Conservation (phyloP, 2,888 invertebrate genomes). For the Pseudeuparius sepicola region DNA sequence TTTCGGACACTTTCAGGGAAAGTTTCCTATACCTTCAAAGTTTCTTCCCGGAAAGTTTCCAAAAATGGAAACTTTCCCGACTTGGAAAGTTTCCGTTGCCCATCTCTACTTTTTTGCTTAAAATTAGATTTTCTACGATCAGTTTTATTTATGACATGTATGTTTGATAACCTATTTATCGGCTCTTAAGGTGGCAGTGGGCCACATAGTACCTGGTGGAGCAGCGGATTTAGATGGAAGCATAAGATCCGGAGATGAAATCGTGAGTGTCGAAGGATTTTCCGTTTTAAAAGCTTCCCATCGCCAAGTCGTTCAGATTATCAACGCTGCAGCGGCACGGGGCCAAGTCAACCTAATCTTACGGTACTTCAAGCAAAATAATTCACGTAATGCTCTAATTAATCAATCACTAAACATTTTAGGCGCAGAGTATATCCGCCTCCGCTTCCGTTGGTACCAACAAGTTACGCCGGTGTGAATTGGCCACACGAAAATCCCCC, state of each 20-base stretch:
- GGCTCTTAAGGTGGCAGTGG: constrained; percentile 68
- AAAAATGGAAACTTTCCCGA: no score
- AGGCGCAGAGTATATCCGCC: constrained; percentile 40
- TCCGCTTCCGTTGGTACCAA: constrained; percentile 26
- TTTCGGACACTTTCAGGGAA: no score
- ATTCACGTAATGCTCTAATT: no score
- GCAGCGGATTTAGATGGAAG: constrained; percentile 88
- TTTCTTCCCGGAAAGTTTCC: no score
- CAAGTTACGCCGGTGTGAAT: constrained; percentile 13
- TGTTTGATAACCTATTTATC: no score
- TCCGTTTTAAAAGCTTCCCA: constrained; percentile 69
- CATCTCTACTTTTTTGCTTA: no score
- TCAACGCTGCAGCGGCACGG: constrained; percentile 78
- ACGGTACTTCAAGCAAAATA: no score
- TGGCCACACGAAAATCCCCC: constrained; percentile 27
- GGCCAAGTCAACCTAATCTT: constrained; percentile 73
- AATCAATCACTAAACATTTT: no score
- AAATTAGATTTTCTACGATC: neutral
- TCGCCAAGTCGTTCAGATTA: constrained; percentile 84
- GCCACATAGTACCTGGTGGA: constrained; percentile 93
- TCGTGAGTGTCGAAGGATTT: constrained; percentile 82
- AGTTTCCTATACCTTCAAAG: no score
- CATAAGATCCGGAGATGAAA: constrained; percentile 85
- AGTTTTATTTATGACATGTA: neutral
- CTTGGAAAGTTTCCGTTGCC: no score